Evolutionary conservation across 2,888 invertebrate genomes (phyloP), one percentile per base, ranked within the genome.

Genomic region (Pyralis farinalis): DNA sequence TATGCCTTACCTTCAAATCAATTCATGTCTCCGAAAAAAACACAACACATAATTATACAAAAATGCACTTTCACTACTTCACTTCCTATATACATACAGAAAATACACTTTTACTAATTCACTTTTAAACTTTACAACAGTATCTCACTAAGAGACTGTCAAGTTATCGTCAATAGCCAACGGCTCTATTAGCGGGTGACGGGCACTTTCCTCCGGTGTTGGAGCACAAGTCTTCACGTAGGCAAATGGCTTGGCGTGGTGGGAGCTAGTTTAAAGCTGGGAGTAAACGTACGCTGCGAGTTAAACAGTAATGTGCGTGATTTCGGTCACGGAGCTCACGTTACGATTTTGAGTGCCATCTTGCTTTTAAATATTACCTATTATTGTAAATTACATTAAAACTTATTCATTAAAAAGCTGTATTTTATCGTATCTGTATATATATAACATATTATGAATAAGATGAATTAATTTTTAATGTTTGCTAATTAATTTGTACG

Each of bases 151-250:
- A 44, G 47, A 39, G 47, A 50, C 40, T 50, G 44, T 12, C 28
- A 7, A 38, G 35, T 20, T 22, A 30, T 5, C 12, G 12, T 8
- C 8, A 16, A 29, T 16, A 28, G n/a, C 25, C 34, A 47, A 46
- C 44, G 43, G 16, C 16, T 16, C 16, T 16, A n/a, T 16, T 16
- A 16, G 2, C 16, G 16, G 16, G 53, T 55, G 51, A 58, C 79
- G 68, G 59, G 60, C 62, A 74, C 81, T 78, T 78, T 80, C 78
- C 68, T 74, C 59, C 65, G 50, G 51, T 51, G 64, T 53, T 56
- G 47, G 49, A 49, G 43, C 52, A 54, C 50, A 55, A 83, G 81
- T 82, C 77, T 58, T 57, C 67, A 64, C 52, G 57, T 55, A 50
- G 53, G 46, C 58, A 47, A 58, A 51, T 61, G 61, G 55, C 51